Base-by-base conservation (phyloP, 2,888 invertebrate species). In the Cataglyphis cursor region DNA sequence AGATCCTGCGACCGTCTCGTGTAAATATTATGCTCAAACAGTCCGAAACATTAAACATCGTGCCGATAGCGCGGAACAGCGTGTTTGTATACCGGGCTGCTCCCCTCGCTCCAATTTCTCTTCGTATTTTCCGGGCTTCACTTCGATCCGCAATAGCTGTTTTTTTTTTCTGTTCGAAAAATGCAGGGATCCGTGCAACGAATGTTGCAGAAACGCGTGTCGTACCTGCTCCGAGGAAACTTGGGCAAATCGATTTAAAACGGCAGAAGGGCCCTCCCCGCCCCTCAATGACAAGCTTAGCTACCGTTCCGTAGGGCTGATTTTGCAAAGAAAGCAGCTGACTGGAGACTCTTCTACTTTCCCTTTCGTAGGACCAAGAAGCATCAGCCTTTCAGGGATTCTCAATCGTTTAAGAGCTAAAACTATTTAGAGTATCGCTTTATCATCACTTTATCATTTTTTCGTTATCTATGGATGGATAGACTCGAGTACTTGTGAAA, bases 271-370 rank as follows among this genome's bases (percentile, higher is more conserved):
- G 88, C 82, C 73, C 87, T 8, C 72, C 72, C 28, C 57, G 28
- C 87, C n/a, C 72, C 72, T 41, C 57, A 38, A 38, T 18, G 38
- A 62, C 65, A 66, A 74, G 68, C 81, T 84, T 48, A 35, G 73
- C 70, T 44, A 28, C 21, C 18, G 54, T 54, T 59, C 59, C 38
- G 62, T 81, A 85, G 90, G 92, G 91, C 87, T 90, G 91, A 93
- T 93, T 94, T 92, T 91, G 93, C 94, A 91, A 91, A 91, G 92
- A 93, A 93, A 93, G 92, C 93, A 94, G 93, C 94, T 93, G 94
- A 94, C 93, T 92, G 81, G 86, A 90, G 91, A 92, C 91, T 91
- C 91, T 88, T 88, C 85, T 85, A 86, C 83, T 88, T 84, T 85
- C 87, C 91, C 90, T 83, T 82, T 84, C 74, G 62, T 73, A 81